phyloP scores from a whole-genome alignment of 2,888 invertebrate species.

The Pyrocoelia pectoralis region DNA sequence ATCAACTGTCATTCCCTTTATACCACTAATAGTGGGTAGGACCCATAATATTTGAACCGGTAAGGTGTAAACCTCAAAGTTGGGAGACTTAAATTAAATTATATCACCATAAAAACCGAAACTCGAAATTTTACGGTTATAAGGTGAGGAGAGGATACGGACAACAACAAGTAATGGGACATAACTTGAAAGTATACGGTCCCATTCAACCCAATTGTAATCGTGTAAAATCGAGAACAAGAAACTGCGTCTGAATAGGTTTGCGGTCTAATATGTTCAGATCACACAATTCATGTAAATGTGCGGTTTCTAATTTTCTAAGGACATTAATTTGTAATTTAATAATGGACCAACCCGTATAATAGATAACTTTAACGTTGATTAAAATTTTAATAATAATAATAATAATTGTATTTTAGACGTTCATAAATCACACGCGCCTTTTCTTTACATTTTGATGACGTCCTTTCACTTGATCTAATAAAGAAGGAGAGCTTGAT shows the following conservation, averaged over 20 bases:
- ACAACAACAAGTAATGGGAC: neutral
- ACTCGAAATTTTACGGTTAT: neutral
- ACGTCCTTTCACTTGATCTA: slow-evolving; percentile 22
- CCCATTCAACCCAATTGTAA: neutral
- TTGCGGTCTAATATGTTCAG: neutral
- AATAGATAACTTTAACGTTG: neutral
- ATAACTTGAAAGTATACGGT: neutral
- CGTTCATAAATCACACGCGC: neutral
- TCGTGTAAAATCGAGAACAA: neutral
- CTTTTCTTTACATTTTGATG: slow-evolving; percentile 20
- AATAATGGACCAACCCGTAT: neutral
- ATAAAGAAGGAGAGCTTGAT: slow-evolving; percentile 27
- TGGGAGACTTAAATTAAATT: neutral
- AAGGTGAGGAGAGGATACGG: neutral
- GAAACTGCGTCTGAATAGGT: neutral
- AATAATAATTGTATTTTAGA: too few species aligned
- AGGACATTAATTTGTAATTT: neutral
- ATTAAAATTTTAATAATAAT: neutral
- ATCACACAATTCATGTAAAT: neutral
- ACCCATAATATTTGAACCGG: too few species aligned
- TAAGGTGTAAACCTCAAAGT: neutral
- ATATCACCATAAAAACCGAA: neutral
- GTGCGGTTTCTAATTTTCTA: slow-evolving; percentile 1
- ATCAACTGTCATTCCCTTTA: too few species aligned
- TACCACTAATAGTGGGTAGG: too few species aligned